A percentile compares a stretch with the other conserved stretches of the same genome.
Conservation (phyloP, 1,140 invertebrate species). For the Drosophila paulistorum region DNA sequence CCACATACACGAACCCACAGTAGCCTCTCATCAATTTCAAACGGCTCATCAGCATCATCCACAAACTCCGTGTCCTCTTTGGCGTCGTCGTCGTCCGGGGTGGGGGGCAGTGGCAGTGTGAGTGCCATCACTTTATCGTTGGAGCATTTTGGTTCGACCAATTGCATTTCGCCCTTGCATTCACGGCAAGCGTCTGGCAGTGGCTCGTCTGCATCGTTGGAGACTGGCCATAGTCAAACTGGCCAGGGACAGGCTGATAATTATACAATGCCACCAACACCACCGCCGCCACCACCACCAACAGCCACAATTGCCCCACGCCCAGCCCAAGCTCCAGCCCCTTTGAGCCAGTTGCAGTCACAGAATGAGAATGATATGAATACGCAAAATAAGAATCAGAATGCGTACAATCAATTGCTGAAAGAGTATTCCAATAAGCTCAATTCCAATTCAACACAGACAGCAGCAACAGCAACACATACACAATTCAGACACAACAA, state of each 20-base stretch:
- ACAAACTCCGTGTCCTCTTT: constrained; percentile 32
- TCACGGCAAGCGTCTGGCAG: constrained; percentile 69
- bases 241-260: constrained; percentile 43
- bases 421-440: constrained; percentile 81
- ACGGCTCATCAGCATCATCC: constrained; percentile 57
- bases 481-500: constrained; percentile 33
- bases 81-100: constrained; percentile 59
- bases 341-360: constrained; percentile 1
- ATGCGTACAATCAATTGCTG: constrained; percentile 77
- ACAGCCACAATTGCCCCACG: constrained; percentile 29
- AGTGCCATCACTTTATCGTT: constrained; percentile 61
- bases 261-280: constrained; percentile 55
- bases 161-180: constrained; percentile 63
- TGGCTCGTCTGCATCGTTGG: constrained; percentile 62
- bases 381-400: constrained; percentile 72
- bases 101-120: constrained; percentile 53
- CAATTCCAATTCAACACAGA: constrained; percentile 32
- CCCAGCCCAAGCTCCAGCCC: constrained; percentile 33
- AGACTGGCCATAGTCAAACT: constrained; percentile 13
- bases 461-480: constrained; percentile 35
- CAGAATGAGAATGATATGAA: constrained; percentile 68
- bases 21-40: constrained; percentile 73
- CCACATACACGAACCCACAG: constrained; percentile 70
- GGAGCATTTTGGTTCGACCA: constrained; percentile 45
- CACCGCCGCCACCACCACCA: constrained; percentile 51